Evolutionary conservation across 1,140 invertebrate species (phyloP).

Genomic region (Myzus persicae): DNA sequence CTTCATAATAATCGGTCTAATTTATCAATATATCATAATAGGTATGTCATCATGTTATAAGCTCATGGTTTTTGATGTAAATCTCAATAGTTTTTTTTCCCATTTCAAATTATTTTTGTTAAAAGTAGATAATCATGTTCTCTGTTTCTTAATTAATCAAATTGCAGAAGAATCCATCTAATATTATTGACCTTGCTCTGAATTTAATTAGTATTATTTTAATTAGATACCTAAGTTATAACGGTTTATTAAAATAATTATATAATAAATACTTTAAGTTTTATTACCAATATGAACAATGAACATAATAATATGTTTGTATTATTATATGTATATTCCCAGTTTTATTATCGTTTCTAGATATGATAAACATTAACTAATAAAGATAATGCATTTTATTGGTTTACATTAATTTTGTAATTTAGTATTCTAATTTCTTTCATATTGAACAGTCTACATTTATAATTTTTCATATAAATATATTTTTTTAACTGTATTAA

Average conservation of each 20-base stretch:
- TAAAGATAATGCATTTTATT: background rate
- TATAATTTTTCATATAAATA: background rate
- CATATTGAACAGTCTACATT: background rate
- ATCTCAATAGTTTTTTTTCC: background rate
- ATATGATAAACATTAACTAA: background rate
- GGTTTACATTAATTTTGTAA: background rate
- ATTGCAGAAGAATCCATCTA: background rate
- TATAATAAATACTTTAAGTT: background rate
- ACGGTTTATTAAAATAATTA: background rate
- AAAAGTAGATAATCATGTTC: background rate
- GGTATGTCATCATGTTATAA: background rate
- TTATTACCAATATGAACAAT: background rate
- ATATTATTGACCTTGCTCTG: background rate
- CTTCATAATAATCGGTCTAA: background rate
- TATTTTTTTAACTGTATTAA: no score
- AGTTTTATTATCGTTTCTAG: background rate
- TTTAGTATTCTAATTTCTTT: background rate
- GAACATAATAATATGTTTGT: background rate
- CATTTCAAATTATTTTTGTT: background rate
- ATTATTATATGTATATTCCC: background rate
- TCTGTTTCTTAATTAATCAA: background rate
- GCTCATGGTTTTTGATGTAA: background rate
- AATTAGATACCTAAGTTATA: background rate
- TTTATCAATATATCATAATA: background rate
- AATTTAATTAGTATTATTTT: background rate